Evolutionary conservation across 2,888 invertebrate species (phyloP).

Genomic region (Tinea trinotella): DNA sequence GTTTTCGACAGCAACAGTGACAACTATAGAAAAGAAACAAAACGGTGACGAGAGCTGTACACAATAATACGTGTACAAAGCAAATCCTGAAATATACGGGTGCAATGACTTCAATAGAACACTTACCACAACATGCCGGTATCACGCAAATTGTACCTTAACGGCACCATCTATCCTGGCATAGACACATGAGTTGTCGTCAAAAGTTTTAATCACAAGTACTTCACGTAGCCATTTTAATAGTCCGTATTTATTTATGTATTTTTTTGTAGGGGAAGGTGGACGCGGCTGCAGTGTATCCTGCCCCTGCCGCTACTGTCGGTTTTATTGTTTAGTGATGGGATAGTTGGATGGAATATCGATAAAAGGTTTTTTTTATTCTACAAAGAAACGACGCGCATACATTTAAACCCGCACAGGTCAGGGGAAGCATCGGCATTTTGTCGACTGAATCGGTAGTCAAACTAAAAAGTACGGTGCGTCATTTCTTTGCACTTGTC

Average conservation of each 20-base stretch:
- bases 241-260: not conserved
- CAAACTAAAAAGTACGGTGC: no score
- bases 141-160: not conserved
- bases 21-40: no score
- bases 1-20: no score
- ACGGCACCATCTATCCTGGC: conserved; percentile 1
- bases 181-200: not conserved
- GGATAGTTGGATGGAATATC: not conserved
- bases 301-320: not conserved
- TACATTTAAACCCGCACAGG: no score
- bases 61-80: no score
- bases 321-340: not conserved
- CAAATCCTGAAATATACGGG: not conserved
- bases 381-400: no score
- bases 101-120: not conserved
- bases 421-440: no score
- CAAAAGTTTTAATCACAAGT: not conserved
- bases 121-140: conserved; percentile 6
- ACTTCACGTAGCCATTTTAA: conserved; percentile 2
- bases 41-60: no score
- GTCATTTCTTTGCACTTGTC: no score
- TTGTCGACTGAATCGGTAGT: no score
- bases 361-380: no score
- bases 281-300: not conserved
- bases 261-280: not conserved